Base-by-base conservation (phyloP, 2,888 invertebrate genomes). In the Biston betularia region DNA sequence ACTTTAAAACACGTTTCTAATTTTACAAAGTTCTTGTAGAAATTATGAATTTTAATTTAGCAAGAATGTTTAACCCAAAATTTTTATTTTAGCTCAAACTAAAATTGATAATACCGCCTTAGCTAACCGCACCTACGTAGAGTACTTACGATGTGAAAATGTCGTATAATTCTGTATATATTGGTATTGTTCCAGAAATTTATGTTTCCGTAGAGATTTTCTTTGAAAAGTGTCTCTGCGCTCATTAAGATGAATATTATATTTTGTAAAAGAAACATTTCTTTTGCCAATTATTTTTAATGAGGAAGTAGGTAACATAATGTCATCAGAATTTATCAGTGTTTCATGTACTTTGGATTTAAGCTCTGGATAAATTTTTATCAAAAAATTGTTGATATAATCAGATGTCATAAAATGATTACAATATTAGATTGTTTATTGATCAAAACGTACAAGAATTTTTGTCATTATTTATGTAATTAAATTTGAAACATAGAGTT, bases 321-420 rank as follows among this genome's bases (percentile, higher is more conserved):
- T 44, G n/a, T 7, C 53, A 14, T 38, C 35, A 38, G 11, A 57
- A 58, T 35, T 46, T 53, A 59, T 65, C 42, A 33, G 12, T 8
- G 42, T 33, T 40, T 0, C 34, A 56, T 3, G 33, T 45, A 45
- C 11, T 24, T 52, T 10, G 15, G 15, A 15, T 10, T 8, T 65
- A 59, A 65, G 64, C 64, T 48, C 6, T 6, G 48, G 58, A 64
- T 65, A 54, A 14, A 48, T 54, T 8, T n/a, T 59, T 59, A 65
- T 64, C 64, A 24, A 44, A 11, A 15, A 24, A 33, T 48, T 40
- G 34, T 33, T 33, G 40, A 54, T 54, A 54, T 54, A 55, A 63
- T 53, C 62, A 44, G 33, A 35, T 55, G 49, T 35, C 42, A 49
- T 56, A 50, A 63, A 56, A 50, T 35, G 42, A 56, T 63, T 56